Evolutionary conservation across 2,797 vertebrate genomes (phyloP).

Genomic region (Alauda arvensis): DNA sequence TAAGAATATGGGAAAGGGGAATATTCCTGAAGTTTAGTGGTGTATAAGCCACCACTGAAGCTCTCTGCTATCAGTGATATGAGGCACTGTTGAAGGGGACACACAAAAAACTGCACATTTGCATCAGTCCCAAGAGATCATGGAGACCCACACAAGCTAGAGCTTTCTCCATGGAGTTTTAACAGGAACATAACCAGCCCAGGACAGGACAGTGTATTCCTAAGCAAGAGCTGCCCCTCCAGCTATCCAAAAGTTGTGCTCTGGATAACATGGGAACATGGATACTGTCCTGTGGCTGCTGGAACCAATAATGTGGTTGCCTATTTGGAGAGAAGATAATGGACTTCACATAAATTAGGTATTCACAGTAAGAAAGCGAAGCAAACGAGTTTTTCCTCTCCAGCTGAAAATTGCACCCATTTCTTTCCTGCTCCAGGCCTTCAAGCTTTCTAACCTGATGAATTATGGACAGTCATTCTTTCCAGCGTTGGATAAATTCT

Average conservation of each 20-base stretch:
- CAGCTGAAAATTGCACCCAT: conserved; percentile 10
- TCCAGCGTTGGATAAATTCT: conserved; percentile 29
- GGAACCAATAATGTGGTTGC: background rate
- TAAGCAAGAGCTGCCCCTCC: background rate
- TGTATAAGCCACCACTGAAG: background rate
- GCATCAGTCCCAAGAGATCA: background rate
- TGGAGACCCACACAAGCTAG: background rate
- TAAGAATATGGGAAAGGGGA: background rate
- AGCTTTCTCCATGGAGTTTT: background rate
- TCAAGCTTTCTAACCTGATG: conserved; percentile 50
- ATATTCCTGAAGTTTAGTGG: background rate
- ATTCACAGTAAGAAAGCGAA: background rate
- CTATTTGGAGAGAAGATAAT: background rate
- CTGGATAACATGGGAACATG: background rate
- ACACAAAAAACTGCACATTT: background rate
- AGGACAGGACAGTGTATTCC: background rate
- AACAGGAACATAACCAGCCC: background rate
- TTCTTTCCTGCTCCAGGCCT: conserved; percentile 1
- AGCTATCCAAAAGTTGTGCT: background rate
- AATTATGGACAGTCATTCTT: conserved; percentile 57
- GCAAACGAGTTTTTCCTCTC: background rate
- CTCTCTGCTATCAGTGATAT: background rate
- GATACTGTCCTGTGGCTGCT: background rate
- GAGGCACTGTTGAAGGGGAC: background rate
- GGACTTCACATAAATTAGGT: background rate